Conservation (phyloP, 2,888 invertebrate genomes). For the Pristionchus japonicus region DNA sequence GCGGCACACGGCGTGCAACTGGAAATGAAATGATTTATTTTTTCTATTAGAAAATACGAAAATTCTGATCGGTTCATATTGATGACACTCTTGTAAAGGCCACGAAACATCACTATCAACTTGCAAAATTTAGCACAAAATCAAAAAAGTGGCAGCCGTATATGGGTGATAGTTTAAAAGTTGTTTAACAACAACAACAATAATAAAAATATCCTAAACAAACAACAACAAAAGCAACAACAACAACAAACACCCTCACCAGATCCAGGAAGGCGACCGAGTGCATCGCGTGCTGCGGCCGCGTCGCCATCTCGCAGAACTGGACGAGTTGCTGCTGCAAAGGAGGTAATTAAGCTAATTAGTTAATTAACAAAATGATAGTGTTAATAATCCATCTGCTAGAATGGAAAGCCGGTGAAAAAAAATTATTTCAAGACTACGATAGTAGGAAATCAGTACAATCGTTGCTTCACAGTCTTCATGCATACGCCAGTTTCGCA, state of each 20-base stretch:
- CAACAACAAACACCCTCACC: neutral
- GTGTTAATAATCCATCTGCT: neutral
- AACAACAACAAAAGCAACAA: neutral
- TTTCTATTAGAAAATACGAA: neutral
- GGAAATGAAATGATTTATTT: neutral
- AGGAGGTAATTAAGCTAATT: neutral
- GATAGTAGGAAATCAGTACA: too few relatives aligned
- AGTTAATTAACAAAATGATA: neutral
- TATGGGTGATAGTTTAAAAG: too few relatives aligned
- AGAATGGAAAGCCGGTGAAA: too few relatives aligned
- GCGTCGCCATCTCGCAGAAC: slow-evolving; percentile 53
- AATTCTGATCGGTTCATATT: too few relatives aligned
- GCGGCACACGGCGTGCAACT: slow-evolving; percentile 54
- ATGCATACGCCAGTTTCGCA: neutral
- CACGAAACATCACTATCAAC: too few relatives aligned
- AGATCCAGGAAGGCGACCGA: slow-evolving; percentile 62
- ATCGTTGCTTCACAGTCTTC: neutral
- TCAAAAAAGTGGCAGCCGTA: too few relatives aligned
- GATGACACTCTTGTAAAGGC: too few relatives aligned
- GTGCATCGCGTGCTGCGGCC: slow-evolving; percentile 58
- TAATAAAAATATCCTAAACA: neutral
- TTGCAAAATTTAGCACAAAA: too few relatives aligned
- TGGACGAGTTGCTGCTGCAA: slow-evolving; percentile 47
- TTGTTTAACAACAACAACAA: neutral
- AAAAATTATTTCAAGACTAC: too few relatives aligned